A percentile compares a stretch with the other conserved stretches of the same genome.
These are phyloP conservation scores for Enteromius viviparus DNA, from an alignment of 2,797 vertebrate species.

Conservation along the genomic window DNA sequence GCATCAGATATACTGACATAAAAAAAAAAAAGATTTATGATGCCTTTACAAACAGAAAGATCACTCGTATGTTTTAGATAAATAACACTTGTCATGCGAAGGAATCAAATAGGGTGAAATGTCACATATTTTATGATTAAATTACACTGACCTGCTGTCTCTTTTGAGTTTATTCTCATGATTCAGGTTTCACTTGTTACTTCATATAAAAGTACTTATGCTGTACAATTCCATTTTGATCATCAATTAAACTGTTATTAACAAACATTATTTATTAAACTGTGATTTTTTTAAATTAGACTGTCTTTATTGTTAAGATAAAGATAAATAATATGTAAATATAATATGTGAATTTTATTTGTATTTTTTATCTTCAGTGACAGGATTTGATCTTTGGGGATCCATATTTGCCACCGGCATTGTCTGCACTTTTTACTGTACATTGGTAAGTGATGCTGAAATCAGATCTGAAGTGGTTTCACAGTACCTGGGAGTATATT, in stretches of 20 bases:
- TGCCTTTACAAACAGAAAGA: not conserved
- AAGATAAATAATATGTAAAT: too few relatives aligned
- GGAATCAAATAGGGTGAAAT: not conserved
- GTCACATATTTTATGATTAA: too few relatives aligned
- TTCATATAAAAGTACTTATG: not conserved
- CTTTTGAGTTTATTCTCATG: not conserved
- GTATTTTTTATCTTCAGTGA: constrained; percentile 70
- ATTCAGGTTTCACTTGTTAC: not conserved
- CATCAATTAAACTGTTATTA: too few relatives aligned
- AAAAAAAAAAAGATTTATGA: not conserved
- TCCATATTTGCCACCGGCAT: constrained; percentile 84
- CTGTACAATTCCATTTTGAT: not conserved
- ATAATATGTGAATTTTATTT: not conserved
- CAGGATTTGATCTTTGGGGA: constrained; percentile 83
- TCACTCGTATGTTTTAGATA: not conserved
- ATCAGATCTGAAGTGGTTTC: not conserved
- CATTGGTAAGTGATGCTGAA: constrained; percentile 77
- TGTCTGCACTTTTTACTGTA: constrained; percentile 86
- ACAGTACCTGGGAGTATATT: not conserved
- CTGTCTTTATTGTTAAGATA: not conserved
- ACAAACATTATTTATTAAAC: not conserved
- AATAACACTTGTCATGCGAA: not conserved
- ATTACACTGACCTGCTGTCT: not conserved
- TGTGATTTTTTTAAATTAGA: not conserved
- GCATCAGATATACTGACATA: too few relatives aligned